Evolutionary conservation across 2,888 invertebrate genomes (phyloP), one percentile per base, ranked within the genome.

Genomic region (Drosophila anomelani): DNA sequence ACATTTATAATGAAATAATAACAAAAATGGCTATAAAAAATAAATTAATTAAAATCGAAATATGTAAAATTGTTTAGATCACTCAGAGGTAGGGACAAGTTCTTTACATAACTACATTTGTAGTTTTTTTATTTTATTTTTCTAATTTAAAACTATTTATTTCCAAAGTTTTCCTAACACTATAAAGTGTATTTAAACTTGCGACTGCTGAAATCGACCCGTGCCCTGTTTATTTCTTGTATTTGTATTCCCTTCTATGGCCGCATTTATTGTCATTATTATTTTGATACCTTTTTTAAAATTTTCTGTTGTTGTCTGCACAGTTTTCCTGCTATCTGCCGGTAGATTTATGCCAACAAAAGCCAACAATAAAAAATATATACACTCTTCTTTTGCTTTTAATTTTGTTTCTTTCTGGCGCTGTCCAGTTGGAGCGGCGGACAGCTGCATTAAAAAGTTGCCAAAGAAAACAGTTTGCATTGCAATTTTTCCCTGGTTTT

Each of bases 261-360:
- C 67, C 81, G 77, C 80, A 82, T 85, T 81, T 80, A 81, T 87
- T 89, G 88, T 89, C 87, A 85, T 89, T 89, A 85, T 85, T 87
- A 86, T 86, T 85, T 87, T 81, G 79, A 80, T 76, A 85, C 76
- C 70, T 76, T 74, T 73, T 73, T 57, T 53, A n/a, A 39, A 55
- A 51, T 70, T 59, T 59, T 70, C 26, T 56, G 75, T 44, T 64
- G 34, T 71, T 51, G 66, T 57, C 62, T 62, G 17, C 67, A n/a
- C 61, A 51, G 62, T 77, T 68, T 47, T 76, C 39, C 75, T 70
- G 72, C 69, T 76, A 80, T 85, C 85, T 76, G 76, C 44, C 69
- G 58, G 58, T 69, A 83, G 84, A 83, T 81, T 88, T 88, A 88
- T 89, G 86, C 77, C 80, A 81, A 87, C 81, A 86, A 80, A 89